These are phyloP conservation scores for Zeuzera pyrina DNA, from an alignment of 2,888 invertebrate species.

Conservation along the genomic window DNA sequence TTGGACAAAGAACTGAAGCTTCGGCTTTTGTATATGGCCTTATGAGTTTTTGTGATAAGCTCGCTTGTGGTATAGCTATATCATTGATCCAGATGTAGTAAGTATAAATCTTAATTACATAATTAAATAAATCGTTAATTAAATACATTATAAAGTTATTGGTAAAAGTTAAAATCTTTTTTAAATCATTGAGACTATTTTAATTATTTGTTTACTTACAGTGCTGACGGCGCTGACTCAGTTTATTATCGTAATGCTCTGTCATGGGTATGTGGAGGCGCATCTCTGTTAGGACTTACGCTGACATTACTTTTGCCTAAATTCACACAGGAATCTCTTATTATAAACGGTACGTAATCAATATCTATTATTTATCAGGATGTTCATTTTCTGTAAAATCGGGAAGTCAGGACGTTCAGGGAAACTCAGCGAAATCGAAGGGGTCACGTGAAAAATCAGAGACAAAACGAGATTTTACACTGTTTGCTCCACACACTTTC, in stretches of 20 bases:
- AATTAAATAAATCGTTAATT: too few relatives aligned
- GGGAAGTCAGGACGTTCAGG: too few relatives aligned
- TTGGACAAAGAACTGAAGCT: constrained; percentile 85
- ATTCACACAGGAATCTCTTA: constrained; percentile 17
- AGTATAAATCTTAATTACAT: too few relatives aligned
- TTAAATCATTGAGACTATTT: constrained; percentile 2
- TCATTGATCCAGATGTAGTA: constrained; percentile 85
- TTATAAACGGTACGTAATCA: too few relatives aligned
- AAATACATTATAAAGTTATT: too few relatives aligned
- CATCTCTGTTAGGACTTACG: constrained; percentile 38
- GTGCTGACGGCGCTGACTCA: constrained; percentile 42
- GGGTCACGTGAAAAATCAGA: too few relatives aligned
- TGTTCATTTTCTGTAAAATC: too few relatives aligned
- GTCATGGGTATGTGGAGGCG: constrained; percentile 51
- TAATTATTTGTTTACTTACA: constrained; percentile 14
- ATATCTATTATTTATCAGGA: too few relatives aligned
- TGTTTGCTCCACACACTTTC: too few relatives aligned
- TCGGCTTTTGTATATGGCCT: constrained; percentile 94
- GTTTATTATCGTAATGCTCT: constrained; percentile 48
- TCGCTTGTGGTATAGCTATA: constrained; percentile 89
- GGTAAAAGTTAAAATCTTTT: too few relatives aligned
- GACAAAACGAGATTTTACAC: too few relatives aligned
- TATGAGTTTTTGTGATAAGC: constrained; percentile 94
- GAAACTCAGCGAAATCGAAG: too few relatives aligned
- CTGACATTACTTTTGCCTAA: constrained; percentile 43